Evolutionary conservation across 2,888 invertebrate genomes (phyloP), one percentile per base, ranked within the genome.

Genomic region (Cataglyphis cursor): DNA sequence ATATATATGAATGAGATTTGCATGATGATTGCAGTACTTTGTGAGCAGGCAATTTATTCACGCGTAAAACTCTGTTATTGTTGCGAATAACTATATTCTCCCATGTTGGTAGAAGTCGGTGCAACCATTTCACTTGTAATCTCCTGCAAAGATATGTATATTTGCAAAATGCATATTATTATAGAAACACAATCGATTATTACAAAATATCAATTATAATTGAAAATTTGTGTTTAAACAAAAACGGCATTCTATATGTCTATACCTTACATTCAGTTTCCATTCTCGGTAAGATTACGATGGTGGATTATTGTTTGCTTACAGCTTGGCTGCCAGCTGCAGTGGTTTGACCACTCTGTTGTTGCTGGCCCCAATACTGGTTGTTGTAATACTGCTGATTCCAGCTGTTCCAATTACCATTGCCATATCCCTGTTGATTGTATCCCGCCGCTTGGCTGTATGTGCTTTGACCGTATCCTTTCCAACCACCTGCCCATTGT

Each of bases 371-470:
- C 85, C 92, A 91, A 94, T 94, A 94, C 94, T 94, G 94, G 93
- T 94, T 94, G 92, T 93, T 93, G 91, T 94, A 94, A 94, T 94
- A 94, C 94, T 94, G 94, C 92, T 92, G 91, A 89, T 93, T 93
- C 94, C 93, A 94, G 91, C 92, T 92, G 81, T 90, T 92, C 93
- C 94, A 95, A 88, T 94, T 95, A 76, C 94, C 94, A 82, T 94
- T 94, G 44, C 94, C 94, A 51, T 94, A 94, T 82, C 89, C 91
- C 72, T 90, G 87, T 68, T 91, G 93, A 78, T 85, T 88, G 81
- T 93, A 93, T 76, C 85, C 89, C 5, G 89, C 89, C 5, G 89
- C 82, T 35, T 92, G 90, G 62, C 85, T 84, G 73, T 93, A 93
- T 28, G 90, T 86, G 18, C 80, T 84, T 81, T 92, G 93, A 0